Evolutionary conservation across 2,113 vertebrate species (phyloP).

Genomic region (Thinocorus orbignyianus): DNA sequence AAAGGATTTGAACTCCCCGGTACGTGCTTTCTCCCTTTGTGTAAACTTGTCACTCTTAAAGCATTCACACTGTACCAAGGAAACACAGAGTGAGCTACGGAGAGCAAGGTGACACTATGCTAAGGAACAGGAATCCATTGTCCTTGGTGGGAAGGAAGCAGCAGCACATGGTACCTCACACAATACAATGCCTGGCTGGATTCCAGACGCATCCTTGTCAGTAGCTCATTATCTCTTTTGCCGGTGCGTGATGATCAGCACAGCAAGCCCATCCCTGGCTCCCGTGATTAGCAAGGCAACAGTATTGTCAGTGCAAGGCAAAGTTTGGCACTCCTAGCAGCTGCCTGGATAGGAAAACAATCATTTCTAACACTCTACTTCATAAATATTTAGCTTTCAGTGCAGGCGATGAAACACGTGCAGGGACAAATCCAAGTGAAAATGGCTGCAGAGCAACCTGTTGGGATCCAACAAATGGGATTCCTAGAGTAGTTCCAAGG

Average conservation of each 20-base stretch:
- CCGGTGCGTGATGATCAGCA: neutral
- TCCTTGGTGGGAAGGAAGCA: neutral
- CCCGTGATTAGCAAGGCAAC: slow-evolving; percentile 39
- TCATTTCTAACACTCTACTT: slow-evolving; percentile 27
- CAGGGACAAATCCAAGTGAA: slow-evolving; percentile 21
- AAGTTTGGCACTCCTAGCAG: slow-evolving; percentile 51
- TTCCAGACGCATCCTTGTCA: slow-evolving; percentile 36
- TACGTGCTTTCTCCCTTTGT: neutral
- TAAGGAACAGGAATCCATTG: neutral
- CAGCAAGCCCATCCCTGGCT: slow-evolving; percentile 5
- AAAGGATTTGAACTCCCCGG: neutral
- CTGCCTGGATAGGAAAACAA: slow-evolving; percentile 42
- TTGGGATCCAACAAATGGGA: neutral
- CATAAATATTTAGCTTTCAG: slow-evolving; percentile 49
- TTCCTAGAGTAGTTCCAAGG: neutral
- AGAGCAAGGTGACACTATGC: neutral
- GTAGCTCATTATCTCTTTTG: slow-evolving; percentile 44
- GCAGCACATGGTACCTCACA: neutral
- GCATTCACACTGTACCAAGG: neutral
- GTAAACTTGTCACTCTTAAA: neutral
- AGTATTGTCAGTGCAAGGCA: slow-evolving; percentile 18
- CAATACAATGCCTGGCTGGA: neutral
- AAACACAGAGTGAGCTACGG: neutral
- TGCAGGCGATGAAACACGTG: neutral
- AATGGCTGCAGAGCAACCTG: slow-evolving; percentile 11